Evolutionary conservation across 2,888 invertebrate species (phyloP), one percentile per base, ranked within the genome.

Genomic region (Cephus sareptanus): DNA sequence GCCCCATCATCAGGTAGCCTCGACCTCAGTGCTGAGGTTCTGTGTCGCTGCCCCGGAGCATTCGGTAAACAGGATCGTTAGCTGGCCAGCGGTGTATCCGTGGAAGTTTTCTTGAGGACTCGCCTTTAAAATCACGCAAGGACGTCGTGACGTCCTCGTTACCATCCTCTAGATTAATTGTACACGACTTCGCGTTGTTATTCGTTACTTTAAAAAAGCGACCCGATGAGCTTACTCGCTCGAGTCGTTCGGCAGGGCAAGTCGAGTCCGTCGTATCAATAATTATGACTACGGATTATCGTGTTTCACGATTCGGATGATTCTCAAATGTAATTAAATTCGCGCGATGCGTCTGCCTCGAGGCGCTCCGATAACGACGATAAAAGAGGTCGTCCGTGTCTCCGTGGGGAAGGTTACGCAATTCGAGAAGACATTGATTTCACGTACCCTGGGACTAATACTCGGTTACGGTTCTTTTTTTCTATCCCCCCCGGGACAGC

Each of bases 391-490:
- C 88, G 86, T 84, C 85, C 87, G 0, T 56, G 56, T 56, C 6
- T 15, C 6, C 6, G 1, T 6, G 88, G 35, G 37, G 89, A 89
- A 89, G 88, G 88, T 89, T 89, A 85, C 88, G 89, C 88, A 88
- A 89, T 85, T 85, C 85, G 23, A 89, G 88, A 89, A 88, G 85
- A 83, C 85, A 85, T 85, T 84, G 84, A 87, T 86, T 85, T 23
- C 15, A 9, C 56, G 9, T 56, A 23, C 6, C 23, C 23, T 23
- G 56, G 56, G 23, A 56, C 2, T 56, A 23, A 56, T 56, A 23
- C 23, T 56, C 6, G 37, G 2, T 23, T 23, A 15, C 40, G 9
- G 9, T 23, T 23, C 40, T 23, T 9, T 56, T 56, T 23, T 4
- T 15, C 23, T 9, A 15, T 12, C 12, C 2, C 4, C 15, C 23